Conservation (phyloP, 2,113 vertebrate species). For the Tursiops truncatus region DNA sequence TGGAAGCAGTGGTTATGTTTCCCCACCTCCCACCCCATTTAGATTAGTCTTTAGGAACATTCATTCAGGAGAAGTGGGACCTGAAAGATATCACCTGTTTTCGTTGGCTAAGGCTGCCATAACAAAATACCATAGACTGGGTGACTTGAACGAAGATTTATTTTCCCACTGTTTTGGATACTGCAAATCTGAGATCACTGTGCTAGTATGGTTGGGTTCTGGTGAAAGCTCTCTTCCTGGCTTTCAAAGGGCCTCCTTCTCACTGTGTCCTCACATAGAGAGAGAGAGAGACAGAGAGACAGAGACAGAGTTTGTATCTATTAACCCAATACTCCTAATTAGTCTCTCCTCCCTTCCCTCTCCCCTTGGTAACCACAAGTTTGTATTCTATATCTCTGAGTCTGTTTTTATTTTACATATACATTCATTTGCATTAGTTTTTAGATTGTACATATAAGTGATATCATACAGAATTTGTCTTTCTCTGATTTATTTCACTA, state of each 20-base stretch:
- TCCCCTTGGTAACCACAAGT: too few species aligned
- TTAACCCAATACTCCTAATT: too few species aligned
- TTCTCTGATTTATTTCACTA: too few species aligned
- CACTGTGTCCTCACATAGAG: background rate
- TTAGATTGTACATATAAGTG: too few species aligned
- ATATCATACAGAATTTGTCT: too few species aligned
- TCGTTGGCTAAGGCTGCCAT: background rate
- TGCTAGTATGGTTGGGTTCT: background rate
- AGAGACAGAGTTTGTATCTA: background rate
- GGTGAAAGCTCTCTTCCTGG: background rate
- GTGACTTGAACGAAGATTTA: background rate
- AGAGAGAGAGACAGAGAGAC: background rate
- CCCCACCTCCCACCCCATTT: constrained; percentile 48
- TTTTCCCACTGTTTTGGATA: background rate
- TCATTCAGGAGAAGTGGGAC: background rate
- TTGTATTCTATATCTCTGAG: too few species aligned
- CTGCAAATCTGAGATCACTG: background rate
- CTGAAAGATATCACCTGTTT: background rate
- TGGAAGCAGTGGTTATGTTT: constrained; percentile 81
- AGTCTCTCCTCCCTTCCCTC: too few species aligned
- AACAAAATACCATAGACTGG: background rate
- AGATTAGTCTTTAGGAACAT: background rate
- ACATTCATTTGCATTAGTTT: too few species aligned
- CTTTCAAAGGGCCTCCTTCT: background rate
- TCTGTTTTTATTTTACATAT: too few species aligned